These are phyloP conservation scores for Cirrhinus mrigala DNA, from an alignment of 2,797 vertebrate species.

Conservation along the genomic window DNA sequence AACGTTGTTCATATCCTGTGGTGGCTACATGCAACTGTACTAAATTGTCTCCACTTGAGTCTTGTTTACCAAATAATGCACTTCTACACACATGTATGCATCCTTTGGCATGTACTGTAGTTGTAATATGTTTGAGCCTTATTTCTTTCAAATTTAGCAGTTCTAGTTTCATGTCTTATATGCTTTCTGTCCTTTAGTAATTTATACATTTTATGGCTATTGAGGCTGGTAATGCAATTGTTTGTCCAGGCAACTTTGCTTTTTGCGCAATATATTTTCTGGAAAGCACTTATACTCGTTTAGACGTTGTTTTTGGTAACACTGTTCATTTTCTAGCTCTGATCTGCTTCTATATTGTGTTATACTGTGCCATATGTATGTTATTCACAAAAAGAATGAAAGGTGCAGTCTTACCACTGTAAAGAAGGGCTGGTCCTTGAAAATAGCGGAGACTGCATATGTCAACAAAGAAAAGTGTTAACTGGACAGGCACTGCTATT, in stretches of 20 bases:
- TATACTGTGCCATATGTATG: not conserved
- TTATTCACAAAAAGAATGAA: not conserved
- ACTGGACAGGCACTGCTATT: not conserved
- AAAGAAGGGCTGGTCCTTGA: not conserved
- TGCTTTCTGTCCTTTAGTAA: too few species aligned
- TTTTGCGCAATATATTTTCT: not conserved
- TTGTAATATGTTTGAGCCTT: not conserved
- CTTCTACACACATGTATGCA: not conserved
- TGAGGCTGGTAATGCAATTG: not conserved
- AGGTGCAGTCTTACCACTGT: conserved; percentile 11
- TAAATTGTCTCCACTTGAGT: not conserved
- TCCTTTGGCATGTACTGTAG: not conserved
- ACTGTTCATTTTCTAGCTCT: not conserved
- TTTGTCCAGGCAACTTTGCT: not conserved
- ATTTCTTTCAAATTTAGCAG: not conserved
- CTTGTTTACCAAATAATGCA: not conserved
- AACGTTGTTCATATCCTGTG: not conserved
- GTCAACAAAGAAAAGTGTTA: conserved; percentile 8
- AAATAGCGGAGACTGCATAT: not conserved
- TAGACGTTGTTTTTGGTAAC: not conserved
- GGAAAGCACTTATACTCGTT: not conserved
- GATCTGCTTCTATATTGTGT: not conserved
- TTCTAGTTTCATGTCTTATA: not conserved
- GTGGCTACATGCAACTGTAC: not conserved
- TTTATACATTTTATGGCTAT: not conserved